These are phyloP conservation scores for Emydoidea blandingii DNA, from an alignment of 2,797 vertebrate genomes.

Conservation along the genomic window DNA sequence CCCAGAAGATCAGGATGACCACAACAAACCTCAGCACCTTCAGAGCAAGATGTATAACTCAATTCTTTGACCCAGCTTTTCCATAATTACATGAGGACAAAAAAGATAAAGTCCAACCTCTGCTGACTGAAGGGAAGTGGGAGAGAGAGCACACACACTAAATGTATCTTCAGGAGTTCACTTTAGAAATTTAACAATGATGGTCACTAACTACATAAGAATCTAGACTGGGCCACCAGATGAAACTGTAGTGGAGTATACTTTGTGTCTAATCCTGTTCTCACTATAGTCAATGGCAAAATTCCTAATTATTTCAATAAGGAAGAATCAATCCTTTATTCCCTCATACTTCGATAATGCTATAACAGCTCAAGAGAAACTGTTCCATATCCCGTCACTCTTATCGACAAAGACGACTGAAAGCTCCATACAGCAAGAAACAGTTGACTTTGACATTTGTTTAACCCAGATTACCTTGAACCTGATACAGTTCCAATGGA, in stretches of 20 bases:
- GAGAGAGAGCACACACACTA: rapidly evolving
- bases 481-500: not conserved
- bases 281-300: not conserved
- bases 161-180: not conserved
- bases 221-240: not conserved
- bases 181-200: not conserved
- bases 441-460: not conserved
- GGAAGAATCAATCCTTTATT: not conserved
- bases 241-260: not conserved
- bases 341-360: not conserved
- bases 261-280: not conserved
- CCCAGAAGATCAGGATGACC: too few species aligned
- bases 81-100: rapidly evolving
- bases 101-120: not conserved
- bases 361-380: not conserved
- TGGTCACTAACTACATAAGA: not conserved
- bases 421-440: not conserved
- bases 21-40: rapidly evolving
- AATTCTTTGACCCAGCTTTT: not conserved
- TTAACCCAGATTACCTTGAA: rapidly evolving
- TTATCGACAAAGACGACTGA: rapidly evolving
- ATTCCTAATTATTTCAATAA: not conserved
- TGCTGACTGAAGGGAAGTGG: not conserved
- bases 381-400: not conserved
- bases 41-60: not conserved